Conservation (phyloP, 2,797 vertebrate genomes). For the Myotis findleyi region DNA sequence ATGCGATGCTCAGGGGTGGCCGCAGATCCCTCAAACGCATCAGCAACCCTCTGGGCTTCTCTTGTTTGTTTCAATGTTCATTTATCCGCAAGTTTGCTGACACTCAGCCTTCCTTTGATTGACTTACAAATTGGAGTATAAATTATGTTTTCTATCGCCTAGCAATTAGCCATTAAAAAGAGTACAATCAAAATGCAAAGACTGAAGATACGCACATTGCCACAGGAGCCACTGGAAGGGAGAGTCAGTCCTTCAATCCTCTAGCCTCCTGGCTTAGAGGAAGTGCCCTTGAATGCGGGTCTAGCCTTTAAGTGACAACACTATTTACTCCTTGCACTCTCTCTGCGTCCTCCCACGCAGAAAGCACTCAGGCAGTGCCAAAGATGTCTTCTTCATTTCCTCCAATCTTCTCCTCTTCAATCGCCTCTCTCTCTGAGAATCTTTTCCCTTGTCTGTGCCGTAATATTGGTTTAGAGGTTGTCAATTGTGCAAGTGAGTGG, state of each 20-base stretch:
- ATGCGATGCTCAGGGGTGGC: accelerated
- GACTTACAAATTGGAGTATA: conserved; percentile 63
- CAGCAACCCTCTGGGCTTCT: background rate
- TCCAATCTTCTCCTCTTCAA: background rate
- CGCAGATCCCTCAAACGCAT: background rate
- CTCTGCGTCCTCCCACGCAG: background rate
- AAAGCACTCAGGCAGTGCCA: background rate
- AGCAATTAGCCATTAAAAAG: conserved; percentile 66
- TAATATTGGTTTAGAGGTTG: conserved; percentile 27
- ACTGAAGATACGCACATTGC: background rate
- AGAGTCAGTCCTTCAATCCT: background rate
- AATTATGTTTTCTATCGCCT: conserved; percentile 50
- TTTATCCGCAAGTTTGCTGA: background rate
- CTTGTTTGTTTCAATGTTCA: background rate
- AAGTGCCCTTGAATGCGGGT: conserved; percentile 28
- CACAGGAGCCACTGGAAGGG: background rate
- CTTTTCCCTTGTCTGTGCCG: background rate
- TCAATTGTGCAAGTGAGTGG: background rate
- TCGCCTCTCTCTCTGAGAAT: background rate
- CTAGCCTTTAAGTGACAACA: conserved; percentile 54
- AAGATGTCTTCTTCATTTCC: background rate
- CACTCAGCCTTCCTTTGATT: conserved; percentile 12
- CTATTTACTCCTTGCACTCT: background rate
- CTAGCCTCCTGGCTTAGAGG: background rate
- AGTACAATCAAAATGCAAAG: conserved; percentile 12